phyloP scores from a whole-genome alignment of 2,797 vertebrate genomes.

The Sebastiscus albofasciatus region DNA sequence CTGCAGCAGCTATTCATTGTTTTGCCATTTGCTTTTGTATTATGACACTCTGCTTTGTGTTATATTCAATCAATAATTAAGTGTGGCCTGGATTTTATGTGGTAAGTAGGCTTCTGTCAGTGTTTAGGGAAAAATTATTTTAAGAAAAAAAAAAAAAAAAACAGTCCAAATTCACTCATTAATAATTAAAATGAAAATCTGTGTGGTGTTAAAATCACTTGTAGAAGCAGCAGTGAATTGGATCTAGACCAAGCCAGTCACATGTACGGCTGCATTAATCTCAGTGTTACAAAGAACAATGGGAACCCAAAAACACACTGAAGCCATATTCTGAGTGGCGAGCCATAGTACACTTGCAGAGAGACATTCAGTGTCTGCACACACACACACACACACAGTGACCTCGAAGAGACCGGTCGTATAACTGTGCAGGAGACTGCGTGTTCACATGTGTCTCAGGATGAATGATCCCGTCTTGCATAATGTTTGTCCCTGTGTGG shows the following conservation, averaged over 20 bases:
- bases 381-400: background rate
- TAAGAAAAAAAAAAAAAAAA: background rate
- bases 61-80: conserved; percentile 43
- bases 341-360: background rate
- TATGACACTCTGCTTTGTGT: conserved; percentile 3
- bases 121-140: background rate
- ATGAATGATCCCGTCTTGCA: conserved; percentile 35
- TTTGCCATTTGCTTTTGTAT: conserved; percentile 13
- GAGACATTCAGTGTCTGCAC: background rate
- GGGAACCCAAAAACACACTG: background rate
- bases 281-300: background rate
- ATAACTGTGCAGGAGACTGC: background rate
- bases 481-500: conserved; percentile 35
- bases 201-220: background rate
- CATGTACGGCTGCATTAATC: background rate
- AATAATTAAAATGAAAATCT: background rate
- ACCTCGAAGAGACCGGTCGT: background rate
- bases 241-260: background rate
- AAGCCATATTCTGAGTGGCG: background rate
- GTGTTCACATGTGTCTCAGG: conserved; percentile 3
- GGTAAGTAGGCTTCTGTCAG: background rate
- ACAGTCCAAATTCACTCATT: background rate
- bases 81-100: conserved; percentile 24
- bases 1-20: background rate
- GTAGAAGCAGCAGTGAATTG: background rate